phyloP scores from a whole-genome alignment of 1,140 invertebrate genomes.

The Drosophila quadrilineata region DNA sequence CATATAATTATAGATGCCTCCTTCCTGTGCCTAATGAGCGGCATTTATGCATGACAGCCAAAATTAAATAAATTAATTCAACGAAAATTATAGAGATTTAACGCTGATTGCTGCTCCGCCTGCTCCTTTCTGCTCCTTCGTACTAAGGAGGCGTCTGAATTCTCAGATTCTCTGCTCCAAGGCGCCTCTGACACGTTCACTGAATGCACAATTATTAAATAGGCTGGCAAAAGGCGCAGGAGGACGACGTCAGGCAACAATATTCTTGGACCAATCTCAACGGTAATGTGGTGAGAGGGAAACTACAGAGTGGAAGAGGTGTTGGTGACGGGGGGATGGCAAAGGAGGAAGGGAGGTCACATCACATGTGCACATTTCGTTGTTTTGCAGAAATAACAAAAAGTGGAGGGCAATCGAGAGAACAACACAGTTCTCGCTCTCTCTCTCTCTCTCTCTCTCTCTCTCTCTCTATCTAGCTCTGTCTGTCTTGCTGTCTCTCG shows the following conservation, averaged over 20 bases:
- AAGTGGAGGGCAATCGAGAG: slow-evolving; percentile 5
- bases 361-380: slow-evolving; percentile 75
- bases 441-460: slow-evolving; percentile 3
- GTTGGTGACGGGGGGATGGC: slow-evolving; percentile 24
- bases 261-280: too few relatives aligned
- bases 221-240: slow-evolving; percentile 54
- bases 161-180: slow-evolving; percentile 3
- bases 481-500: slow-evolving; percentile 10
- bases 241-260: slow-evolving; percentile 7
- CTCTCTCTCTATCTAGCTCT: slow-evolving; percentile 1
- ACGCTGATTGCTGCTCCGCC: slow-evolving; percentile 49
- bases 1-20: too few relatives aligned
- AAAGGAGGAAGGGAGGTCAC: slow-evolving; percentile 30
- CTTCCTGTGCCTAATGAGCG: slow-evolving; percentile 28
- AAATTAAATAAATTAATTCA: slow-evolving; percentile 70
- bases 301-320: too few relatives aligned
- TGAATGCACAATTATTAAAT: slow-evolving; percentile 76
- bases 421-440: background rate
- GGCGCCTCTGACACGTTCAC: slow-evolving; percentile 62
- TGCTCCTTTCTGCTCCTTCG: too few relatives aligned
- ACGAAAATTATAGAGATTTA: slow-evolving; percentile 63
- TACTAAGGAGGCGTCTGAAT: slow-evolving; percentile 5
- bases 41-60: slow-evolving; percentile 44
- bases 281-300: too few relatives aligned
- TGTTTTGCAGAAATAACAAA: slow-evolving; percentile 38